A percentile compares a stretch with the other conserved stretches of the same genome.
phyloP scores from a whole-genome alignment of 2,797 vertebrate species.

The Phrynocephalus forsythii region DNA sequence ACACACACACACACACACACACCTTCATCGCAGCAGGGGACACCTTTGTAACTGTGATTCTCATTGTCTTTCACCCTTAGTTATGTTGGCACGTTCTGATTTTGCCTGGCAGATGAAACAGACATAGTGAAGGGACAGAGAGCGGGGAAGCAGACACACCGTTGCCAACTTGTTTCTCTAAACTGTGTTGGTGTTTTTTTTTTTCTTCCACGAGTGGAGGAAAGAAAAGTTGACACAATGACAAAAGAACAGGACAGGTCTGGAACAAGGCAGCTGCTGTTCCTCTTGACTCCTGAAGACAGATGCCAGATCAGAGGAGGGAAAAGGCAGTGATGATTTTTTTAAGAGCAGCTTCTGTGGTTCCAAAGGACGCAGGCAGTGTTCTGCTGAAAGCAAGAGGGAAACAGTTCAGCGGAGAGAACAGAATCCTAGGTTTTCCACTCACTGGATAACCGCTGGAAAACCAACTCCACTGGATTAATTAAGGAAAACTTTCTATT shows the following conservation, averaged over 20 bases:
- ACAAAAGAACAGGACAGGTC: not conserved
- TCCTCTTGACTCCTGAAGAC: not conserved
- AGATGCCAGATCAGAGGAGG: not conserved
- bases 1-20: no score
- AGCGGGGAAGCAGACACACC: not conserved
- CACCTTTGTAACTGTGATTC: no score
- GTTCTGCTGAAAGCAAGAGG: not conserved
- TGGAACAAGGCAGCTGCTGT: not conserved
- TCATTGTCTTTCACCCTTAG: not conserved
- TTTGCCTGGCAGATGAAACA: not conserved
- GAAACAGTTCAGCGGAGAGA: not conserved
- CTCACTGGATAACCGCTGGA: not conserved
- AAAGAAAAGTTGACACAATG: not conserved
- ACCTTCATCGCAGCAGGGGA: no score
- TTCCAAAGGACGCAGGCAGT: no score
- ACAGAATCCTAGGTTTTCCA: not conserved
- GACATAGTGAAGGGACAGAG: not conserved
- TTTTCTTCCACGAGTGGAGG: not conserved
- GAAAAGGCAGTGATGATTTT: no score
- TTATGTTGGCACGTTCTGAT: not conserved
- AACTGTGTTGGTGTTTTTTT: not conserved
- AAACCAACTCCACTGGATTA: not conserved
- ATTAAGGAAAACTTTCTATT: not conserved
- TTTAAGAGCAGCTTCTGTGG: no score
- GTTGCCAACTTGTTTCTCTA: not conserved